Evolutionary conservation across 2,888 invertebrate genomes (phyloP), one percentile per base, ranked within the genome.

Genomic region (Heteropelma amictum): DNA sequence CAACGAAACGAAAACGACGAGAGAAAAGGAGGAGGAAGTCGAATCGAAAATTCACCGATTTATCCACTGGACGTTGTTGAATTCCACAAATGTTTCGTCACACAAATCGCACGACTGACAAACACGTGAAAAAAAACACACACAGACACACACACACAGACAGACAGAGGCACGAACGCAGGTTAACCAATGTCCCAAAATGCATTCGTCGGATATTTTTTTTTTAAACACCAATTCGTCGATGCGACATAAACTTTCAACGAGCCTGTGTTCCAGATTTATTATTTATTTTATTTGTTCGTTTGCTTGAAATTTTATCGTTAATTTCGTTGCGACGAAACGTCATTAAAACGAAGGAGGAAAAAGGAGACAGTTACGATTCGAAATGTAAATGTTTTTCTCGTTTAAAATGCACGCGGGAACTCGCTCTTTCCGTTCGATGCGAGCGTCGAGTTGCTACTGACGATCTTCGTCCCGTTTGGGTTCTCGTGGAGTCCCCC

Each of bases 371-470:
- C 33, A 38, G 45, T 12, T n/a, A 23, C 7, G 54, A n/a, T n/a
- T n/a, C n/a, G n/a, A n/a, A n/a, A n/a, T n/a, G n/a, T n/a, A n/a
- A n/a, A n/a, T 47, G 1, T 12, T 49, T 56, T 28, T 10, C 33
- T 6, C 47, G 26, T 58, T 49, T 30, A 60, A 68, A 71, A 63
- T 47, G 19, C 47, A 71, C 76, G 78, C 77, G 74, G 64, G 77
- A 77, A 72, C 71, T 80, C 69, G 53, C 78, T n/a, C n/a, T 80
- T 77, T 80, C 80, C 83, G 81, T 79, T 64, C 87, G 82, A 81
- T 83, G 83, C 87, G 85, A 87, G 84, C 87, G 88, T 88, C 87
- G 87, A 87, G 86, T 87, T 82, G 87, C 87, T 87, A 88, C 88
- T 88, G 79, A 73, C 73, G 78, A 73, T 72, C 73, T 72, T 58